A percentile compares a stretch with the other conserved stretches of the same genome.
Conservation (phyloP, 2,888 invertebrate genomes). For the Boloria selene region DNA sequence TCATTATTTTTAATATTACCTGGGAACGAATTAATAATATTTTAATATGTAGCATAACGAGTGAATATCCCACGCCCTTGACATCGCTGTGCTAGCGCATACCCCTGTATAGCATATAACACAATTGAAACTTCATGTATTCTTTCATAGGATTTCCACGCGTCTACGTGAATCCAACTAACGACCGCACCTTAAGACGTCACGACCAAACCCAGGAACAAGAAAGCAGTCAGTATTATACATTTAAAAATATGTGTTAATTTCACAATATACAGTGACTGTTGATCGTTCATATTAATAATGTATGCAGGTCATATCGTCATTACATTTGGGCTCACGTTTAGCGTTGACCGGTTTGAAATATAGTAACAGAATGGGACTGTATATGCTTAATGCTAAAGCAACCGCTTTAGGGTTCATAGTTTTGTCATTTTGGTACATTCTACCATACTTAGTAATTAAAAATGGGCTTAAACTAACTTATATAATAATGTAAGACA, state of each 20-base stretch:
- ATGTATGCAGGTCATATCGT: conserved; percentile 17
- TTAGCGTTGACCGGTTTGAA: conserved; percentile 11
- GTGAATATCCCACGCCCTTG: conserved; percentile 16
- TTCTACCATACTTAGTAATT: background rate
- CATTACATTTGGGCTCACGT: conserved; percentile 8
- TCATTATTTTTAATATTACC: conserved; percentile 12
- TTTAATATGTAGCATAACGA: conserved; percentile 5
- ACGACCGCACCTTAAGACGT: conserved; percentile 71
- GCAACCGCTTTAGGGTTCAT: background rate
- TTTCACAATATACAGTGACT: conserved; percentile 16
- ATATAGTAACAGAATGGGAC: conserved; percentile 1
- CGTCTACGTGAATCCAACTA: conserved; percentile 64
- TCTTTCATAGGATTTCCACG: conserved; percentile 56
- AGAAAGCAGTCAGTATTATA: conserved; percentile 64
- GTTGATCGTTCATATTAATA: conserved; percentile 12
- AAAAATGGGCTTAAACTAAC: conserved; percentile 4
- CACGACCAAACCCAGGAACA: conserved; percentile 71
- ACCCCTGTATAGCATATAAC: conserved; percentile 12
- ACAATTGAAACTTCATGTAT: conserved; percentile 13
- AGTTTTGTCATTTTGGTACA: background rate
- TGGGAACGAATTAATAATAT: conserved; percentile 13
- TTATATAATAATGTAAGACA: background rate
- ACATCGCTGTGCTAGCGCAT: conserved; percentile 3
- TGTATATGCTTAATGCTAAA: background rate
- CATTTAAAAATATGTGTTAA: conserved; percentile 19